Evolutionary conservation across 2,888 invertebrate species (phyloP).

Genomic region (Microctonus brassicae): DNA sequence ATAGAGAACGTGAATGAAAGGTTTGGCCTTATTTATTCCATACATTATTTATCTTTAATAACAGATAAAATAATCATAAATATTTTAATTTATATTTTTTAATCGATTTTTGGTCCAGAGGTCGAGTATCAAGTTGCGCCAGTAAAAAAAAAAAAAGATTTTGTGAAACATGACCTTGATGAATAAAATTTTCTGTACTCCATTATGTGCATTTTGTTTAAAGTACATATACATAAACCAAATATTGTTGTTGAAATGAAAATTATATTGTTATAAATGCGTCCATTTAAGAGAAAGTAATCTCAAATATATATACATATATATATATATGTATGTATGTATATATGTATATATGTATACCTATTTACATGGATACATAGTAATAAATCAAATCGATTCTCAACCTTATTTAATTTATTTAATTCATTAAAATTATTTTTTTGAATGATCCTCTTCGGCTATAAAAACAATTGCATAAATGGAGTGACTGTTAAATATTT

Average conservation of each 20-base stretch:
- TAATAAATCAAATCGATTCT: not conserved
- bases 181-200: conserved; percentile 37
- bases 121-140: conserved; percentile 3
- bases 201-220: conserved; percentile 40
- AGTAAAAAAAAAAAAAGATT: conserved; percentile 28
- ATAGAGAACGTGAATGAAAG: conserved; percentile 40
- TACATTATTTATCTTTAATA: not conserved
- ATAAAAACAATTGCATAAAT: conserved; percentile 7
- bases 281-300: not conserved
- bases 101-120: conserved; percentile 19
- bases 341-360: too few species aligned
- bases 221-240: not conserved
- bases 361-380: too few species aligned
- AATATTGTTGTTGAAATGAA: not conserved
- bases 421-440: not conserved
- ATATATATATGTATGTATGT: too few species aligned
- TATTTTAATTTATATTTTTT: not conserved
- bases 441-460: not conserved
- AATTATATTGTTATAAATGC: not conserved
- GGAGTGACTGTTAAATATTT: too few species aligned
- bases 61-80: not conserved
- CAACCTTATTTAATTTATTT: not conserved
- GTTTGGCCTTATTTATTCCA: conserved; percentile 34
- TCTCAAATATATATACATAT: not conserved
- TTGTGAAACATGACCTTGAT: conserved; percentile 43